Conservation (phyloP, 2,888 invertebrate genomes). For the Graphium colonna region DNA sequence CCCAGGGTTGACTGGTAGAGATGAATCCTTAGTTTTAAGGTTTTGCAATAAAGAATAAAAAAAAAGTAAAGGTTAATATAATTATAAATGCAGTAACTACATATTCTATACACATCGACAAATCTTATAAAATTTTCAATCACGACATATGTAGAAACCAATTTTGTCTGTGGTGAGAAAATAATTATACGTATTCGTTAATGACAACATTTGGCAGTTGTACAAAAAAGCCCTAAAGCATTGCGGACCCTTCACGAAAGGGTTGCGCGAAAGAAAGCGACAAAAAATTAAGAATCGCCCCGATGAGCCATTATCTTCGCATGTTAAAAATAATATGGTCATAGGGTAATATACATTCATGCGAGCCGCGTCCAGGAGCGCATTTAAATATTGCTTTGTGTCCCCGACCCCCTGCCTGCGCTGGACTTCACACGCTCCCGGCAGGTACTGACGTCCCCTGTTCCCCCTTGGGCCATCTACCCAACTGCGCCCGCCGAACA, state of each 20-base stretch:
- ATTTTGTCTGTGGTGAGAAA: constrained; percentile 36
- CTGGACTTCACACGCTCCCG: constrained; percentile 78
- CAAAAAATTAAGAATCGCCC: constrained; percentile 78
- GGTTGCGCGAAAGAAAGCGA: constrained; percentile 64
- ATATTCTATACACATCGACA: too few relatives aligned
- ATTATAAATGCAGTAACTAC: too few relatives aligned
- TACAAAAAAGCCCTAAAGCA: constrained; percentile 76
- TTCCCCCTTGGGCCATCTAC: constrained; percentile 31
- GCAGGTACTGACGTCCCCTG: constrained; percentile 38
- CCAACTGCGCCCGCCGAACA: constrained; percentile 32
- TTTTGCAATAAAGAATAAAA: too few relatives aligned
- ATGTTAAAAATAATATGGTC: constrained; percentile 79
- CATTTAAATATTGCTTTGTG: constrained; percentile 73
- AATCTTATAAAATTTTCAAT: too few relatives aligned
- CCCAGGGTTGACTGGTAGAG: too few relatives aligned
- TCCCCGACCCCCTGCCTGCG: constrained; percentile 55
- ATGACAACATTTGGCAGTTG: constrained; percentile 65
- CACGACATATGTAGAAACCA: constrained; percentile 20
- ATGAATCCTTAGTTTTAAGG: too few relatives aligned
- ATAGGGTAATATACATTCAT: constrained; percentile 77
- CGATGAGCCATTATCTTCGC: constrained; percentile 78
- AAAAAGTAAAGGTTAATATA: too few relatives aligned
- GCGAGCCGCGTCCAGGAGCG: constrained; percentile 76
- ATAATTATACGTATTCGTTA: constrained; percentile 54
- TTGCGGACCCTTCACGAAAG: constrained; percentile 66